Base-by-base conservation (phyloP, 1,140 invertebrate genomes). In the Diachasma alloeum region DNA sequence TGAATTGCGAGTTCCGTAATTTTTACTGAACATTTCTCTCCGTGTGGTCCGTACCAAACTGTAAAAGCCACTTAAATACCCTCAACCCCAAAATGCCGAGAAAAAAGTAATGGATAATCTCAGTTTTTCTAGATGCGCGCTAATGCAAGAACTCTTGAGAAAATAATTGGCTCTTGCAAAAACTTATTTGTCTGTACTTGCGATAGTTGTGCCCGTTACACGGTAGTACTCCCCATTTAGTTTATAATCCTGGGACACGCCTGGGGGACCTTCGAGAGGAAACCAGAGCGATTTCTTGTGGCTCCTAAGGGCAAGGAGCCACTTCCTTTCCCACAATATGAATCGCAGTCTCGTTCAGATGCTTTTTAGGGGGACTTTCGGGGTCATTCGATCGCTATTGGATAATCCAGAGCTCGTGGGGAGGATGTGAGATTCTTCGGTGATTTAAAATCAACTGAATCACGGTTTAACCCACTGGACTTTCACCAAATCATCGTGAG, bases 401-500 rank as follows among this genome's bases (percentile, higher is more conserved):
- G 22, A 31, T 63, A 15, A 63, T 26, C 4, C 13, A 56, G 6
- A 8, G 4, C n/a, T 1, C 10, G n/a, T 9, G n/a, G 4, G 0
- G 6, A 17, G 15, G 1, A 4, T 42, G 39, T 13, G n/a, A 31
- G 22, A 63, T 63, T 63, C 59, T 19, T 24, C 59, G 59, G 19
- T 24, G 4, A 17, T 63, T 63, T 8, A 63, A 63, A 63, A 26
- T 63, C 24, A 26, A 24, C 59, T 13, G 24, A 63, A 63, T 63
- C 59, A 63, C 59, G 59, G 15, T 26, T 63, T 63, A 63, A 15
- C 59, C 59, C 59, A 63, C 24, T 63, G 59, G 59, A 63, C 59
- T 63, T 63, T 63, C 59, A 63, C 59, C 59, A 63, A 63, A 63
- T 63, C 59, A 63, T 63, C 59, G 11, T 63, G 59, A 63, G 59